Percentiles rank a stretch among this genome's conserved stretches.
These are phyloP conservation scores for Poeciliopsis turrubarensis DNA, from an alignment of 2,113 vertebrate species.

Conservation along the genomic window DNA sequence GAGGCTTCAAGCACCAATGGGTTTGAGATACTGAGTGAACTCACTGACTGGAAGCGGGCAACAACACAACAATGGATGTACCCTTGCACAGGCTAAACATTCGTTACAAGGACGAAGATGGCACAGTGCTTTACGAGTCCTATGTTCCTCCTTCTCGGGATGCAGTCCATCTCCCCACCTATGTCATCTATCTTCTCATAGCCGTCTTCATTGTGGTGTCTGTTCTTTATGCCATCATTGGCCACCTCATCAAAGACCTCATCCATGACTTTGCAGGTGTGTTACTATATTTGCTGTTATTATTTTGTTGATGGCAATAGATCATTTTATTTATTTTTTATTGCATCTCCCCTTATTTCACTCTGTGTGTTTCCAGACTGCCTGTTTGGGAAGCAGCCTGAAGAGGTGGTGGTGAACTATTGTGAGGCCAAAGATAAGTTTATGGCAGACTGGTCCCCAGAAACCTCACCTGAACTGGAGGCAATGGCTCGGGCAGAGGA, in stretches of 20 bases:
- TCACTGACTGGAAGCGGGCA: constrained; percentile 19
- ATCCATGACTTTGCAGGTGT: constrained; percentile 87
- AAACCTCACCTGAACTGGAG: constrained; percentile 78
- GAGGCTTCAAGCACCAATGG: constrained; percentile 9
- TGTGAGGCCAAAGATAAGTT: constrained; percentile 79
- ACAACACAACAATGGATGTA: constrained; percentile 37
- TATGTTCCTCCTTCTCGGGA: constrained; percentile 88
- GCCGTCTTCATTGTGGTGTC: constrained; percentile 79
- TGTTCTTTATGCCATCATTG: constrained; percentile 91
- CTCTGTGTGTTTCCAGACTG: constrained; percentile 79
- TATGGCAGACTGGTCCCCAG: constrained; percentile 79
- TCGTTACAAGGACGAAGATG: constrained; percentile 60
- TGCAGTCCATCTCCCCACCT: constrained; percentile 83
- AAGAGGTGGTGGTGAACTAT: constrained; percentile 77
- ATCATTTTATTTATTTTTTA: too few relatives aligned
- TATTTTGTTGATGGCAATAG: not conserved
- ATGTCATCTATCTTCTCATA: constrained; percentile 86
- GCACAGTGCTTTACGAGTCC: constrained; percentile 79
- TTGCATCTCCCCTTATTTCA: not conserved
- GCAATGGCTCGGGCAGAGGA: constrained; percentile 67
- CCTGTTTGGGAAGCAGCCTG: constrained; percentile 84
- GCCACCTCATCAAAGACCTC: constrained; percentile 93
- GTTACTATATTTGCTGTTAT: constrained; percentile 8
- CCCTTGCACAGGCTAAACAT: constrained; percentile 12
- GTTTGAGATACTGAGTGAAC: constrained; percentile 35